These are phyloP conservation scores for Chaetodon trifascialis DNA, from an alignment of 2,113 vertebrate species.

Conservation along the genomic window DNA sequence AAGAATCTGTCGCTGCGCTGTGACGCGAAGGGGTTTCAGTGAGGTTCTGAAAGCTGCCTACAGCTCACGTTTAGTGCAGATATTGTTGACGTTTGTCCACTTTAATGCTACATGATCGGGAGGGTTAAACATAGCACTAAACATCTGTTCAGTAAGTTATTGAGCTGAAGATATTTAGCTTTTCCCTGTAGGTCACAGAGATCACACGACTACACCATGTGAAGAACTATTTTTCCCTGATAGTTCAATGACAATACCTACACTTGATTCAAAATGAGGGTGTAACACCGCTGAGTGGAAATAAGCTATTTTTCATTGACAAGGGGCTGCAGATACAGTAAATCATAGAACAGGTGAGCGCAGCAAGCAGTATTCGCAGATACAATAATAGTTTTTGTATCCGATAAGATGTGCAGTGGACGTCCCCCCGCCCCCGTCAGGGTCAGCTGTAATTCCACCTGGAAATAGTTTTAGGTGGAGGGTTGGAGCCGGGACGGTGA, in stretches of 20 bases:
- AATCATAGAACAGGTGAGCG: background rate
- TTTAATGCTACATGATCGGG: constrained; percentile 66
- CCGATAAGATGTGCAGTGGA: constrained; percentile 1
- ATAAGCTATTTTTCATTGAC: background rate
- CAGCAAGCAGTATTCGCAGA: background rate
- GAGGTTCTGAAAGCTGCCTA: background rate
- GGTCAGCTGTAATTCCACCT: constrained; percentile 1
- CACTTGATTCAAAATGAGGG: background rate
- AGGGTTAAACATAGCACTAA: constrained; percentile 12
- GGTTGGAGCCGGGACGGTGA: constrained; percentile 69
- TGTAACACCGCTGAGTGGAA: constrained; percentile 23
- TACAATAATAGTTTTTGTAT: background rate
- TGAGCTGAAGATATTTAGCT: background rate
- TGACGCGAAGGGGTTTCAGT: background rate
- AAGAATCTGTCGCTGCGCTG: constrained; percentile 29
- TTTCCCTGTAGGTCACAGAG: background rate
- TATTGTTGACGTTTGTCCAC: background rate
- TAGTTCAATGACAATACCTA: background rate
- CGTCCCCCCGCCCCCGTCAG: constrained; percentile 35
- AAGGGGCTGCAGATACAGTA: background rate
- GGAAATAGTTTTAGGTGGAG: constrained; percentile 83
- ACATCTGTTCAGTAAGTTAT: background rate
- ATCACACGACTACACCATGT: background rate
- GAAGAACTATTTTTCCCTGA: constrained; percentile 22
- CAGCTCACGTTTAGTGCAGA: constrained; percentile 26